Evolutionary conservation across 1,140 invertebrate species (phyloP), one percentile per base, ranked within the genome.

Genomic region (Cyclina sinensis): DNA sequence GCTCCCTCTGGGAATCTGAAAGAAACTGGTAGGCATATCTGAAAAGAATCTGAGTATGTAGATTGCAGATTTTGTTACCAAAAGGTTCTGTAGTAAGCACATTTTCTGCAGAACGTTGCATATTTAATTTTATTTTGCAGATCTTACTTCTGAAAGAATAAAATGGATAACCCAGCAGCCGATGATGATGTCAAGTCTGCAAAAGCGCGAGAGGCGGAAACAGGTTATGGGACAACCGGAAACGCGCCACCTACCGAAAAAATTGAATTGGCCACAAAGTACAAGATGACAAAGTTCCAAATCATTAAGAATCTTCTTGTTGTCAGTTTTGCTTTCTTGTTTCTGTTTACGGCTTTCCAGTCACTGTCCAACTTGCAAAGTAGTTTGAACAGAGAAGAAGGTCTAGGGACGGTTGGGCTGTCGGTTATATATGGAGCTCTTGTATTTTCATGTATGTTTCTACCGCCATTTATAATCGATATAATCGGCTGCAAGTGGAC

Each of bases 401-500:
- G 94, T 18, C 74, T 95, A 4, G 94, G 94, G 5, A 91, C 92
- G 0, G 84, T 74, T 12, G 90, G 89, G 27, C 39, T 99, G 37
- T 97, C 98, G 80, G 97, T 98, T 0, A 97, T 99, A 68, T 99
- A 99, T 94, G 98, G 97, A 14, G 97, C 98, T 7, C 96, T 99
- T 43, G 97, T 99, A 27, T 96, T 99, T 0, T 99, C 98, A 21
- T 99, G 98, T 95, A 98, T 99, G 95, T 99, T 99, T 95, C 96
- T 99, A 27, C 98, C 98, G 11, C 98, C 98, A 18, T 90, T 93
- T 74, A 78, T 94, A 18, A 94, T 95, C 46, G 89, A 74, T 93
- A 97, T 97, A 93, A 96, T 99, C 83, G 99, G 98, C 14, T 98
- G 98, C 78, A 99, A 99, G 96, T 98, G 98, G 98, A 99, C 99